Percentiles rank a stretch among this genome's conserved stretches.
Conservation (phyloP, 1,140 invertebrate genomes). For the Brachionus rotundiformis region DNA sequence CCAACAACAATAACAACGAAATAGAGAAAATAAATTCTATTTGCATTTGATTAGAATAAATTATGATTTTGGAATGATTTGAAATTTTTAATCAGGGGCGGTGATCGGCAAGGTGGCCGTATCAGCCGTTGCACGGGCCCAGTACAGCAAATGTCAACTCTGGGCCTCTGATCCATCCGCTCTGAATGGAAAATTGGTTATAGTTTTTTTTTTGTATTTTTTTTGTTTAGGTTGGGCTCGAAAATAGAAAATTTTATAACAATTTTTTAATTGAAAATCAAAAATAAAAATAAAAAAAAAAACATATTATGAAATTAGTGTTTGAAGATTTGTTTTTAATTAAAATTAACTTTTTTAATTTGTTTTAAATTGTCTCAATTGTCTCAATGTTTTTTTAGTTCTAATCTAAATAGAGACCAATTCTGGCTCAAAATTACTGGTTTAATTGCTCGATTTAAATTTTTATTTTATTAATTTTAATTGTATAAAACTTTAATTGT, state of each 20-base stretch:
- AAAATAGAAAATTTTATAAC: no score
- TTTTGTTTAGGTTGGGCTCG: no score
- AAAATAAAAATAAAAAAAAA: no score
- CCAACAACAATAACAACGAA: conserved; percentile 24
- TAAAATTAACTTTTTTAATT: not conserved
- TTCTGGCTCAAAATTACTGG: no score
- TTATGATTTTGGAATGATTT: conserved; percentile 3
- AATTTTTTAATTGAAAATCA: not conserved
- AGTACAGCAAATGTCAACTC: no score
- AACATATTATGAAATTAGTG: not conserved
- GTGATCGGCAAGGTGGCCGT: not conserved
- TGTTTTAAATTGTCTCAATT: not conserved
- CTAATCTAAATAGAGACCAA: no score
- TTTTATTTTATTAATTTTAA: no score
- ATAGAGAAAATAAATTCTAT: conserved; percentile 1
- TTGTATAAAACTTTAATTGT: no score
- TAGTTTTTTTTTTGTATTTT: no score
- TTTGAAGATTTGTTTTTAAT: not conserved
- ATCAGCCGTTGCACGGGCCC: not conserved
- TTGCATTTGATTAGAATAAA: conserved; percentile 44
- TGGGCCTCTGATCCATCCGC: no score
- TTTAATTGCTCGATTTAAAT: no score
- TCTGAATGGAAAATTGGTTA: no score
- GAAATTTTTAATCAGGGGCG: not conserved
- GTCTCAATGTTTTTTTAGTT: not conserved